A percentile compares a stretch with the other conserved stretches of the same genome.
Evolutionary conservation across 64 coral and sea anemone genomes (phyloP).

Genomic region (Trachythela sp.): DNA sequence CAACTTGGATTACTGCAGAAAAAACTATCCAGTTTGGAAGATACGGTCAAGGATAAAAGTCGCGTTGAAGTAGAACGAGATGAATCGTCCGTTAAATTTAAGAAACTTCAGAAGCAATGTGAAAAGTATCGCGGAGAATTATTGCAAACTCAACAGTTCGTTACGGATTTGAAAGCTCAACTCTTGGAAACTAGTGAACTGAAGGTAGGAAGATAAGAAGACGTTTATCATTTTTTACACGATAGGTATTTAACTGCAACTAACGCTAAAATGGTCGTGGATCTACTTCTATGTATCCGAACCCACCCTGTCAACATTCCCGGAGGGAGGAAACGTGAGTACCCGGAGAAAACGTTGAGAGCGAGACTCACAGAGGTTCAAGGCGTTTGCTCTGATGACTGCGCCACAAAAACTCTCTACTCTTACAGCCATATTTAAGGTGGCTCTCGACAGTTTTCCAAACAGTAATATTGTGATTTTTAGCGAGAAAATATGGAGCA

Average conservation of each 20-base stretch:
- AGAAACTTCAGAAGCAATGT: slow-evolving; percentile 15
- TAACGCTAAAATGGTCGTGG: too few relatives aligned
- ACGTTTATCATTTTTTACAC: too few relatives aligned
- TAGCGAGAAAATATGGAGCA: slow-evolving; percentile 82
- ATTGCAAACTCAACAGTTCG: background rate
- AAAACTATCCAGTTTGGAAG: background rate
- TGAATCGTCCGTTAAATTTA: slow-evolving; percentile 12
- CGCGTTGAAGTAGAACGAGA: background rate
- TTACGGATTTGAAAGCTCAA: background rate
- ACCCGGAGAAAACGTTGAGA: too few relatives aligned
- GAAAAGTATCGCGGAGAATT: background rate
- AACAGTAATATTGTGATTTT: background rate
- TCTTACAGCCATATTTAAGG: too few relatives aligned
- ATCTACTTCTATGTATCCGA: too few relatives aligned
- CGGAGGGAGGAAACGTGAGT: too few relatives aligned
- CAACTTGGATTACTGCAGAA: slow-evolving; percentile 8
- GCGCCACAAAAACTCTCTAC: too few relatives aligned
- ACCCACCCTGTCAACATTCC: too few relatives aligned
- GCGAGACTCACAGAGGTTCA: too few relatives aligned
- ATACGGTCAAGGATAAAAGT: background rate
- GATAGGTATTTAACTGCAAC: too few relatives aligned
- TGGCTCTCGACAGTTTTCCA: background rate
- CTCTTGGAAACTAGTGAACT: background rate
- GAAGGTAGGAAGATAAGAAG: background rate
- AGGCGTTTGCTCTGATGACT: too few relatives aligned